Conservation (phyloP, 2,888 invertebrate species). For the Tigriopus californicus region DNA sequence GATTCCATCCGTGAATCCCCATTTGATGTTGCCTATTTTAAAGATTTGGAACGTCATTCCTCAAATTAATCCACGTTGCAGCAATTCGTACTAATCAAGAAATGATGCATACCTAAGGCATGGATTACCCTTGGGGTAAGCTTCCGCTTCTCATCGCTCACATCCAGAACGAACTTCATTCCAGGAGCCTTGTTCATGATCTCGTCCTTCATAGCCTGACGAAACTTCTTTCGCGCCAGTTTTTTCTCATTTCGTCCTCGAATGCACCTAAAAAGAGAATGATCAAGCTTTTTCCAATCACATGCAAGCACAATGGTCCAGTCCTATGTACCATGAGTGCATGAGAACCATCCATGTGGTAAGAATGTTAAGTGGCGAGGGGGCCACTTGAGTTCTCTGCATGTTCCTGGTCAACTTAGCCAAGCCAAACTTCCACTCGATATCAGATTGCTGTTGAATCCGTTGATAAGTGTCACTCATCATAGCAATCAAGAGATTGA, state of each 20-base stretch:
- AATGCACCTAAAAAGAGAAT: not conserved
- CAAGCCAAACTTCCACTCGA: constrained; percentile 95
- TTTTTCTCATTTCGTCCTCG: not conserved
- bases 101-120: not conserved
- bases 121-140: not conserved
- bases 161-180: not conserved
- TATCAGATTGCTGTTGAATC: constrained; percentile 34
- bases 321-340: constrained; percentile 33
- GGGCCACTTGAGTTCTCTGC: constrained; percentile 92
- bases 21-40: not conserved
- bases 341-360: constrained; percentile 81
- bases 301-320: not conserved
- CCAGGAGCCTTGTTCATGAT: not conserved
- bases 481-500: constrained; percentile 99
- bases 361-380: constrained; percentile 88
- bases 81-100: no score
- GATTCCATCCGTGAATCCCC: constrained; percentile 1
- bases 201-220: not conserved
- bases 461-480: constrained; percentile 99
- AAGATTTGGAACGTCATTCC: no score
- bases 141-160: not conserved
- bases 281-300: not conserved
- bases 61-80: no score
- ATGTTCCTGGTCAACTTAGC: constrained; percentile 95
- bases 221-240: not conserved